These are phyloP conservation scores for Cyclophora punctaria DNA, from an alignment of 2,888 invertebrate species.

Conservation along the genomic window DNA sequence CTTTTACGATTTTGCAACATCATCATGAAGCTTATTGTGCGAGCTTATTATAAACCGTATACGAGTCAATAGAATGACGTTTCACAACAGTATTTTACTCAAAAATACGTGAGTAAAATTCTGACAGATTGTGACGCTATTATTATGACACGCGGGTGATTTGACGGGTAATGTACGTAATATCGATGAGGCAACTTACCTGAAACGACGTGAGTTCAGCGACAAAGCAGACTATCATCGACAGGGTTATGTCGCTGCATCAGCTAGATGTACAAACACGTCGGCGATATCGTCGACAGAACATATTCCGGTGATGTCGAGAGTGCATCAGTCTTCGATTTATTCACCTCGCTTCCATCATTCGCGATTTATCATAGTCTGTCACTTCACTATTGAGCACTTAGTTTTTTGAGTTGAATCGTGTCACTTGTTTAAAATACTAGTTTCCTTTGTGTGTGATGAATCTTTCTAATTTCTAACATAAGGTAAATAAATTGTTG, in stretches of 20 bases:
- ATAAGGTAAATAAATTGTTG: too few relatives aligned
- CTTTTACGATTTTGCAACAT: slow-evolving; percentile 32
- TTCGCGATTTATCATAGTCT: slow-evolving; percentile 37
- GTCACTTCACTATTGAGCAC: slow-evolving; percentile 49
- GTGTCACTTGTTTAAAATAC: too few relatives aligned
- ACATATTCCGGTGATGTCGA: slow-evolving; percentile 44
- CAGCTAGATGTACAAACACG: slow-evolving; percentile 57
- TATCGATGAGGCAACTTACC: slow-evolving; percentile 40
- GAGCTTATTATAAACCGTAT: too few relatives aligned
- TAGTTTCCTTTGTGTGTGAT: too few relatives aligned
- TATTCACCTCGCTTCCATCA: slow-evolving; percentile 32
- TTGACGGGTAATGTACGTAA: too few relatives aligned
- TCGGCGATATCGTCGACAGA: slow-evolving; percentile 65
- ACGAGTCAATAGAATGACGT: too few relatives aligned
- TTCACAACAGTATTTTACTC: too few relatives aligned
- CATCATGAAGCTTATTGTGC: slow-evolving; percentile 28
- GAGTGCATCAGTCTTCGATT: slow-evolving; percentile 40
- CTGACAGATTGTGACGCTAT: too few relatives aligned
- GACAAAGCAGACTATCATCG: slow-evolving; percentile 74
- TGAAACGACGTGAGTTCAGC: slow-evolving; percentile 72
- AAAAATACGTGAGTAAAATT: too few relatives aligned
- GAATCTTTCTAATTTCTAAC: too few relatives aligned
- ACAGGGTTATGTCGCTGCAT: slow-evolving; percentile 64
- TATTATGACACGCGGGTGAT: too few relatives aligned
- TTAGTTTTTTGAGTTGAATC: slow-evolving; percentile 12